These are phyloP conservation scores for Paguma larvata DNA, from an alignment of 2,797 vertebrate genomes.

Conservation along the genomic window DNA sequence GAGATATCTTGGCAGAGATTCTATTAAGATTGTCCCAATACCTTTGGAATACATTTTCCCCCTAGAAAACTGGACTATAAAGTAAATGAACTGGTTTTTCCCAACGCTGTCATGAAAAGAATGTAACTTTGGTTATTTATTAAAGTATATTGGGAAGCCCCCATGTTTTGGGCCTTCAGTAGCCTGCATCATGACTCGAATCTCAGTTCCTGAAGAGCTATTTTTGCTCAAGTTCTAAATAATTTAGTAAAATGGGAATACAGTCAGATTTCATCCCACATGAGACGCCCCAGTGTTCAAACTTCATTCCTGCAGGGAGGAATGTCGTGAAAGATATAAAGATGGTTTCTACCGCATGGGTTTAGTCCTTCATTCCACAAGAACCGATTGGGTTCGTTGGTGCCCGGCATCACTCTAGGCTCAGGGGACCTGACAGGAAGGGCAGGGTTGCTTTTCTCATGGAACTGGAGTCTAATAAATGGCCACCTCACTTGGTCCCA, in stretches of 20 bases:
- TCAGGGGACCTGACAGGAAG: background rate
- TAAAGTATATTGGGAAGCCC: constrained; percentile 12
- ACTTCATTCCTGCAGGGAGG: background rate
- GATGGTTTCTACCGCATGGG: background rate
- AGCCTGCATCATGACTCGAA: constrained; percentile 16
- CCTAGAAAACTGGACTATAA: constrained; percentile 40
- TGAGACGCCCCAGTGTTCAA: background rate
- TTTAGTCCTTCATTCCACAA: background rate
- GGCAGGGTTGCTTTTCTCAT: background rate
- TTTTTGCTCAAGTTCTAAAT: constrained; percentile 46
- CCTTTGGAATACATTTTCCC: background rate
- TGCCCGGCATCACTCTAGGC: background rate
- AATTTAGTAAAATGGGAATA: constrained; percentile 6
- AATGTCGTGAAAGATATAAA: background rate
- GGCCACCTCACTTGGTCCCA: background rate
- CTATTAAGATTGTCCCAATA: constrained; percentile 51
- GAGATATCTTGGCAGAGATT: constrained; percentile 56
- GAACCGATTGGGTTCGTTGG: background rate
- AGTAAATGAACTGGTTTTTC: constrained; percentile 23
- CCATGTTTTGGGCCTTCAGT: background rate
- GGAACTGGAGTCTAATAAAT: background rate
- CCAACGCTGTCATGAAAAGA: background rate
- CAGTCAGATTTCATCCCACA: background rate
- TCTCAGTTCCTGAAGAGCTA: constrained; percentile 26
- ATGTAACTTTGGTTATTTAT: constrained; percentile 8